Percentiles rank a stretch among this genome's conserved stretches.
phyloP scores from a whole-genome alignment of 2,888 invertebrate genomes.

The Pocota personata region DNA sequence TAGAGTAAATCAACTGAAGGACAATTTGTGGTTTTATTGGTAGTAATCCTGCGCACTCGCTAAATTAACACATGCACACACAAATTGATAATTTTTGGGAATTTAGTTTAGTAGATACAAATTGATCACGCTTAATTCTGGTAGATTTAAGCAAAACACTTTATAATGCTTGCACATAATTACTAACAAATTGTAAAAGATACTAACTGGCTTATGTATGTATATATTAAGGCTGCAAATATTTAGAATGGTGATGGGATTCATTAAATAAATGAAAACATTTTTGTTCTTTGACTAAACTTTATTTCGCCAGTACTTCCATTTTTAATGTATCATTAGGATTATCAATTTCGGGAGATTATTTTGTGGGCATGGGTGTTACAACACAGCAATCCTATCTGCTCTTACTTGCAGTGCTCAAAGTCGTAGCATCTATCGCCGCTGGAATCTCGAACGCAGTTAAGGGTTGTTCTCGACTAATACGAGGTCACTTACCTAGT shows the following conservation, averaged over 20 bases:
- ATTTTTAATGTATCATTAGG: no score
- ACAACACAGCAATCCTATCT: no score
- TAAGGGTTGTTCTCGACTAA: no score
- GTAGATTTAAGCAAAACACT: constrained; percentile 9
- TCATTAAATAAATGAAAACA: not conserved
- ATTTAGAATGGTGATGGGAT: constrained; percentile 7
- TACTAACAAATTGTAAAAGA: constrained; percentile 23
- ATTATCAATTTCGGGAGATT: no score
- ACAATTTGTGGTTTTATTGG: constrained; percentile 17
- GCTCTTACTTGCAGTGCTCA: no score
- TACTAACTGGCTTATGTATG: constrained; percentile 12
- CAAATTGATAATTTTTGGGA: not conserved
- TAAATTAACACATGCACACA: constrained; percentile 20
- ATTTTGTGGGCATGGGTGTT: no score
- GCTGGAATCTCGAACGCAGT: no score
- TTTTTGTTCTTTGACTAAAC: no score
- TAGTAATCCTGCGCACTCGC: constrained; percentile 20
- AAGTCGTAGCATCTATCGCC: no score
- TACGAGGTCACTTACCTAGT: no score
- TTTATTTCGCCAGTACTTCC: no score
- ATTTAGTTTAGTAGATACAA: not conserved
- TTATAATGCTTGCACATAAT: constrained; percentile 11
- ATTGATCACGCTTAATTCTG: not conserved
- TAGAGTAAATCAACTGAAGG: constrained; percentile 19
- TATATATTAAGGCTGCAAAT: not conserved